Evolutionary conservation across 1,140 invertebrate species (phyloP), one percentile per base, ranked within the genome.

Genomic region (Samia ricini): DNA sequence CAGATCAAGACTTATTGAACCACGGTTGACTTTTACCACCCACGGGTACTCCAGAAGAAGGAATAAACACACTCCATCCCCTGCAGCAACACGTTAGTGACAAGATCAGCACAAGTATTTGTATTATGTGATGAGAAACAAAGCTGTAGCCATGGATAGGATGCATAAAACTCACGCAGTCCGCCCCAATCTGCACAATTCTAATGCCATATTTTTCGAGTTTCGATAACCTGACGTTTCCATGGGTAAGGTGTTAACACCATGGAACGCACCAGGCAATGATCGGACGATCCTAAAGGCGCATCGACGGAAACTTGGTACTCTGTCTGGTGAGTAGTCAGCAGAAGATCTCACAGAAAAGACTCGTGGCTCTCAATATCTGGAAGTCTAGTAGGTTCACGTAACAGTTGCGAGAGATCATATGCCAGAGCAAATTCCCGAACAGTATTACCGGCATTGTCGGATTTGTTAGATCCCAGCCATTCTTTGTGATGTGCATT

Each of bases 121-220:
- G 4, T 4, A 55, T 55, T 20, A 10, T 55, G 19, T 23, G 20
- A 23, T 21, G 52, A 4, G n/a, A 55, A 55, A 23, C 19, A 20
- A 55, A 23, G 22, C 21, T 22, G 52, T 22, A 7, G 5, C 52
- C 52, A 55, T 12, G 52, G 52, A 22, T 55, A 55, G 20, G 52
- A 55, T 55, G 52, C 52, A 22, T 22, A 55, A 2, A 55, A 55
- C 3, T 55, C 52, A 55, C 52, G 52, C 21, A 55, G 5, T 24
- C 22, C 22, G 6, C 22, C 52, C 52, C 52, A 55, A 24, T 55
- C 52, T 55, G 52, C 52, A 21, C 2, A 22, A 15, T 7, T 55
- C 2, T 24, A 55, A 5, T 23, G 54, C 54, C 54, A 56, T 19
- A 56, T 23, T 52, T 21, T 20, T n/a, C 54, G 54, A 8, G 15